Evolutionary conservation across 2,888 invertebrate genomes (phyloP), one percentile per base, ranked within the genome.

Genomic region (Metalampra italica): DNA sequence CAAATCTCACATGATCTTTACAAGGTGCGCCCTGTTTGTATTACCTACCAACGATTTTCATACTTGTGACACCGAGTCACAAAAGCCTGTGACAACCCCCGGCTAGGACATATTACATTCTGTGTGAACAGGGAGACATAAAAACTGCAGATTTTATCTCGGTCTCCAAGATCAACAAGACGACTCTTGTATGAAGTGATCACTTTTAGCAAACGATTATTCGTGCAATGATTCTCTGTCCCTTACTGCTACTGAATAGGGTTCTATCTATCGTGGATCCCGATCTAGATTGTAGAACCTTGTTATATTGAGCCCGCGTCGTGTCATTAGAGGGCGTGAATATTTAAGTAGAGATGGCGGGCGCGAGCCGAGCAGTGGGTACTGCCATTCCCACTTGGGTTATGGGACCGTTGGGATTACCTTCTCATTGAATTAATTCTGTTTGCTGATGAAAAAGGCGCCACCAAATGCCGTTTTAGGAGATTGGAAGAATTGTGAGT

Each of bases 301-400:
- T 78, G 78, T 80, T 72, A 69, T 66, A 77, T 71, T 68, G 71
- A 72, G 64, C 70, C 75, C 68, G 67, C 74, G 69, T 69, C 77
- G 78, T 81, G 82, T 84, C 84, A 85, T 85, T 85, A 85, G 79
- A 78, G 80, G 81, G 78, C 76, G 76, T 85, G 82, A 86, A 86
- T 86, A 84, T 84, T 85, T 85, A 78, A 86, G 75, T 71, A 71
- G 76, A 77, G 69, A 71, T 67, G 79, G 75, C 76, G 77, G 74
- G 75, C 70, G 68, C 74, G 70, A 67, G 62, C 68, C 73, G 69
- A 67, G 62, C 70, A 75, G 72, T 74, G 55, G 58, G 59, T 55
- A 56, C 71, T 73, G 71, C 64, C 71, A 62, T 67, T 71, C 72
- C 74, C 75, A 73, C 69, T 70, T 66, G 70, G 70, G 70, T 71